Base-by-base conservation (phyloP, 2,113 vertebrate genomes). In the Microtus pennsylvanicus region DNA sequence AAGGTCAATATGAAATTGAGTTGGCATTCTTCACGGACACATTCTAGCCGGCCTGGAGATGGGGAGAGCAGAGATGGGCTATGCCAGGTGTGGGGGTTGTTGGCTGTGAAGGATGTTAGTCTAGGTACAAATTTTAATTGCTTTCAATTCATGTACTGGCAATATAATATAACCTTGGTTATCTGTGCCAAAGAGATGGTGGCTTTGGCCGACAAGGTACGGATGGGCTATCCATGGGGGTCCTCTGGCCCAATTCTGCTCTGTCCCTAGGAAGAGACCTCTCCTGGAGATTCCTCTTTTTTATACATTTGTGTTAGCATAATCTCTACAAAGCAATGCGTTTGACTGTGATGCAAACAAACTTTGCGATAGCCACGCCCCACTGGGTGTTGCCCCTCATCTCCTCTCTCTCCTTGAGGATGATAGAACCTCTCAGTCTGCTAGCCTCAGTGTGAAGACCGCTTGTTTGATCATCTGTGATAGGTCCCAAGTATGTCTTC, bases 1-100 rank as follows among this genome's bases (percentile, higher is more conserved):
- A 96, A 93, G 80, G 94, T 96, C 95, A 94, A 83, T 82, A 55
- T 52, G 81, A 95, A 96, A 92, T 87, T 74, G 81, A 97, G 92
- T 96, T 96, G 81, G 30, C 65, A 61, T 96, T 90, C 70, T 72
- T 92, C 69, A 30, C 58, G 50, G 21, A 50, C 75, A 87, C 69
- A 65, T 94, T 94, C 89, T 63, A 75, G 72, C 76, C 38, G 81
- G 87, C 26, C 78, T 83, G 9, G 87, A 76, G n/a, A 76, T 22
- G 38, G 28, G 83, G 35, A 87, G 70, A 30, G 7, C 38, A 24
- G 58, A 76, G 16, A 58, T 45, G 21, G 33, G 81, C 0, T 87
- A 30, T 30, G 12, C 94, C 80, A 72, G 58, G 63, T 55, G 5
- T 9, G 1, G n/a, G 69, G 33, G 72, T 26, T 72, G 78, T 42